Evolutionary conservation across 2,113 vertebrate species (phyloP), one percentile per base, ranked within the genome.

Genomic region (Gobio gobio): DNA sequence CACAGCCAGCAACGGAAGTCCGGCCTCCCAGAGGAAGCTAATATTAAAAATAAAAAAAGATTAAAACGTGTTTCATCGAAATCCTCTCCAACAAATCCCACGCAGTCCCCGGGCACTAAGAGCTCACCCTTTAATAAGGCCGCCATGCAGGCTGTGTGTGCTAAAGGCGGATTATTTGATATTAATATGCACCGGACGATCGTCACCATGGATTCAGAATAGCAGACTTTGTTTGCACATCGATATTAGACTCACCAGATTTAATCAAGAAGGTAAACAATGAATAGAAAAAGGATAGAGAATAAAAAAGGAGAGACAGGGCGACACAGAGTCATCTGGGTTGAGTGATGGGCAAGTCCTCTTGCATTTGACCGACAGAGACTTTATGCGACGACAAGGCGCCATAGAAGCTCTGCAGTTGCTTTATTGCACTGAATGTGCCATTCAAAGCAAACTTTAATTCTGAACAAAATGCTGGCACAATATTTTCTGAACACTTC

Each of bases 191-290:
- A 90, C 87, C 74, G 92, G 93, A 94, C 92, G 89, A 85, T 74
- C 77, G 89, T 87, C 88, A 86, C 91, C 88, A 82, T 43, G 85
- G 88, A 91, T 56, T 92, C 92, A 85, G 91, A 92, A 92, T 91
- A 93, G 89, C 89, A 91, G 88, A 87, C 88, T 92, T 91, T 94
- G 93, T 95, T 95, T 94, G 94, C 93, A 91, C 93, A 90, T 91
- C 68, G 89, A 94, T 94, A 94, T 95, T 93, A 94, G 92, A 90
- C 90, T 91, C 36, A 87, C 89, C 45, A 89, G 91, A 95, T 95
- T 95, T 94, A 94, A 95, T 95, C 95, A 95, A 83, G 88, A 84
- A 72, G 89, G 90, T 93, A 95, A 94, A 94, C 93, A 95, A 92
- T 83, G 85, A 87, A 89, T 75, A 40, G 13, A 56, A 81, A 84